Evolutionary conservation across 2,888 invertebrate genomes (phyloP), one percentile per base, ranked within the genome.

Genomic region (Pterobdella sp.): DNA sequence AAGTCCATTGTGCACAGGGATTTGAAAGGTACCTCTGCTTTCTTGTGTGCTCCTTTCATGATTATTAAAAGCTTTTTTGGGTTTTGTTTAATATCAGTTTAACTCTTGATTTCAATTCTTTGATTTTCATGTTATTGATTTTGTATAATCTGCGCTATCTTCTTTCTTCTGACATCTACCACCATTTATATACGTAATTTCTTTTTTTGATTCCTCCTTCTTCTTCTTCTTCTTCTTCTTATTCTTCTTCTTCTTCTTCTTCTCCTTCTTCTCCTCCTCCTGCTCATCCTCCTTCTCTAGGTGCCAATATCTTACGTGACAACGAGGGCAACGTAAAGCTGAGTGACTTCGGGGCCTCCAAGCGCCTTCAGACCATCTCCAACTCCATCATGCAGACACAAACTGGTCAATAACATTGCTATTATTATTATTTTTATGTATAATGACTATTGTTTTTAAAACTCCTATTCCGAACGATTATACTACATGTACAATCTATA

Each of bases 291-390:
- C 42, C 42, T 42, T 32, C 26, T 37, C 76, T 79, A 83, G 84
- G 83, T 76, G 85, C 85, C 42, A 85, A 86, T 77, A 82, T 86
- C 37, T 78, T 85, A 56, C 80, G 84, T 52, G 85, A 85, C 76
- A 79, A 80, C n/a, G 76, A 79, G 42, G 85, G 85, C 7, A 84
- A 84, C 77, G 82, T 85, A 4, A 86, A 86, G 77, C 80, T 86
- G 42, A 84, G 82, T 31, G 86, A 86, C 76, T 86, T 86, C 79
- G 86, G 86, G 32, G 84, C 85, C 0, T 84, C 84, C 42, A 84
- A 84, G 76, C 80, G 83, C 29, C 79, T 86, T 37, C 84, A 84
- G 76, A 82, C 83, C 2, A 84, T 82, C 42, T 75, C 67, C 60
- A 67, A 79, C 67, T 70, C 73, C 18, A 63, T 74, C 42, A 63